Base-by-base conservation (phyloP, 2,888 invertebrate genomes). In the Pyrgus malvae region DNA sequence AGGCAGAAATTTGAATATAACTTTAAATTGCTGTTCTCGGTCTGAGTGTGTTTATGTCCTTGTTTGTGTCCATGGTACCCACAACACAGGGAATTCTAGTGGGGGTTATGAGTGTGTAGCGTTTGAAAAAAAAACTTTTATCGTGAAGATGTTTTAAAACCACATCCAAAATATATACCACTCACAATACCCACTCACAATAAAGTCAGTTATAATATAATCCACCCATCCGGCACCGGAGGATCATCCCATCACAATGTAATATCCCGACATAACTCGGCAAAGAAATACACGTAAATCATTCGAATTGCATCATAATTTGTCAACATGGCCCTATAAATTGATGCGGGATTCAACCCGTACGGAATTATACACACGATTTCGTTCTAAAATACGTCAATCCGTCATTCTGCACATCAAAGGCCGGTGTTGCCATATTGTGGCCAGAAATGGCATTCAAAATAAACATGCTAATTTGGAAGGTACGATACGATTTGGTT, bases 241-340 rank as follows among this genome's bases (percentile, higher is more conserved):
- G 25, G 40, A 31, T 23, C 23, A 25, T 1, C 7, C 33, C 37
- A 27, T 19, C 17, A 11, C 40, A 50, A 41, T 29, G 23, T 60
- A 57, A 17, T 17, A 44, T 31, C 19, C 48, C 42, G 6, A 31
- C 44, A 23, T 46, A 12, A 23, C 46, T 46, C 29, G 16, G 0
- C 46, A 23, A 46, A 46, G n/a, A 9, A 19, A 27, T 42, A 27
- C 9, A 27, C 17, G 27, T 51, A 35, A 33, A 42, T 51, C 50
- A 51, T 42, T 41, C 12, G 35, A 37, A 51, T 51, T 51, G 50
- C 50, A 35, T 51, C 50, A 44, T 51, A 44, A 51, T 51, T 51
- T 51, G 50, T 51, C 51, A 51, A 27, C 51, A 19, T 14, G n/a
- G 21, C 35, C 11, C 23, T 37, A 48, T 48, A 48, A 48, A 48